Conservation (phyloP, 2,888 invertebrate species). For the Synanthedon tipuliformis region DNA sequence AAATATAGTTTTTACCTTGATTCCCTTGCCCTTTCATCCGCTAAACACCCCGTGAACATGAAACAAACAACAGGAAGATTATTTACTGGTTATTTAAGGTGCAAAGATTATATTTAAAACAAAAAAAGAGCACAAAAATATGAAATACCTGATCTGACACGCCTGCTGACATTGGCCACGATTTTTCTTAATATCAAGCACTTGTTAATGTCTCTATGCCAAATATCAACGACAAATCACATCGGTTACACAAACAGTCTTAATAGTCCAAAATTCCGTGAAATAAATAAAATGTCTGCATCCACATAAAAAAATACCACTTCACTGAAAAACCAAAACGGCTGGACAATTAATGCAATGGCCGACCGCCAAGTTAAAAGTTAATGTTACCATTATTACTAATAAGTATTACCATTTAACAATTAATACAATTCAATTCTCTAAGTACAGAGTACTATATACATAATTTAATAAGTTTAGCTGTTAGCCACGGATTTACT, state of each 20-base stretch:
- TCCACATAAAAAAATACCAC: conserved; percentile 24
- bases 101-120: conserved; percentile 16
- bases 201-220: conserved; percentile 56
- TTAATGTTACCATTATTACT: not conserved
- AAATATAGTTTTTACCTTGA: conserved; percentile 73
- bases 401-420: not conserved
- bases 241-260: conserved; percentile 63
- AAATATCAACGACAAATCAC: conserved; percentile 59
- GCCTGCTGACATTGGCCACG: conserved; percentile 90
- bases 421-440: too few relatives aligned
- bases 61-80: conserved; percentile 61
- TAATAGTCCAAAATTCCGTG: conserved; percentile 47
- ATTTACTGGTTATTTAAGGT: conserved; percentile 21
- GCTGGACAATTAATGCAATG: conserved; percentile 54
- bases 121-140: conserved; percentile 33
- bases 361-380: conserved; percentile 23
- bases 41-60: conserved; percentile 69
- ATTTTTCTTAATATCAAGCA: conserved; percentile 67
- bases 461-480: too few relatives aligned
- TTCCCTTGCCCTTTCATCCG: conserved; percentile 90
- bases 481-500: too few relatives aligned
- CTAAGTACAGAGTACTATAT: too few relatives aligned
- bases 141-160: conserved; percentile 87
- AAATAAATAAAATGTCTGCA: conserved; percentile 47
- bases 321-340: conserved; percentile 46